Evolutionary conservation across 2,113 vertebrate species (phyloP), one percentile per base, ranked within the genome.

Genomic region (Prietella phreatophila): DNA sequence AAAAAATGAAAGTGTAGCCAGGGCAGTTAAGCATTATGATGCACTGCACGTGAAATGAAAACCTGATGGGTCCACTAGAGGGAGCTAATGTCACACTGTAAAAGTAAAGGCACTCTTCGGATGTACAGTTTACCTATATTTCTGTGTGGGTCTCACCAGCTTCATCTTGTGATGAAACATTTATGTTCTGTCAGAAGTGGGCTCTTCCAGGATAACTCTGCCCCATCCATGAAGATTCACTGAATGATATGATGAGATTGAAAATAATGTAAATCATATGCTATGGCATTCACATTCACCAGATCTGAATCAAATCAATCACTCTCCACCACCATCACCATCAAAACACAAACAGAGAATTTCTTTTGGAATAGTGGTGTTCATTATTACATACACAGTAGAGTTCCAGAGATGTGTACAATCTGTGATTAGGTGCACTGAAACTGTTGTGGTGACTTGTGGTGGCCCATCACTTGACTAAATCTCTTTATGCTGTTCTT

Each of bases 61-160:
- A 30, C 20, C 7, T 36, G 9, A 91, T 90, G 22, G 0, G n/a
- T 39, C 60, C 85, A 6, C 63, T 55, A 90, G 88, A 81, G 84
- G 92, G 89, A 2, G 92, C 91, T 91, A 85, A 73, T 82, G 88
- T 39, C 71, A 81, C 55, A 84, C 63, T 2, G 17, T 42, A 85
- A 83, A 85, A 22, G 63, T 58, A 63, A n/a, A 20, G 78, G 47
- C 30, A 55, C 20, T 60, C 30, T n/a, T 10, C 19, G 20, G 6
- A 7, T 11, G 36, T 75, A 47, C 20, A 42, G 20, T 75, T 11
- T 42, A 25, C 9, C 19, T 39, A 15, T 33, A 33, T 20, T 47
- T 22, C 71, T 61, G 17, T 63, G 25, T 58, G 4, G 27, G 84
- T 27, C 19, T 85, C 20, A 17, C 33, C 9, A 53, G 22, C 25